Evolutionary conservation across 2,797 vertebrate species (phyloP).

Genomic region (Siniperca scherzeri): DNA sequence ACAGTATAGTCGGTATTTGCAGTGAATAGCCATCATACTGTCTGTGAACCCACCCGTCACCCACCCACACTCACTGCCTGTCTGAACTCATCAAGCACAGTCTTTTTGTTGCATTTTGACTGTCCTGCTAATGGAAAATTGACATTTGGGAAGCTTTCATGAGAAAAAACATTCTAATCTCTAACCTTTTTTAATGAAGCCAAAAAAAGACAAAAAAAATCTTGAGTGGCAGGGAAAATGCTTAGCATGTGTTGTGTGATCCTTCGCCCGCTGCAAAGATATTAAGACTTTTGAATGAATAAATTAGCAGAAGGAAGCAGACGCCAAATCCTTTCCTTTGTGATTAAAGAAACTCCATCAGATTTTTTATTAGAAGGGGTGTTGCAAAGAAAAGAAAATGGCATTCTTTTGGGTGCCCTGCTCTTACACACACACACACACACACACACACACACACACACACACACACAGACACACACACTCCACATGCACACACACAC

Average conservation of each 20-base stretch:
- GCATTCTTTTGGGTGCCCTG: constrained; percentile 45
- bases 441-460: constrained; percentile 9
- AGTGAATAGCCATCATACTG: not conserved
- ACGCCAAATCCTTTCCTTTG: constrained; percentile 73
- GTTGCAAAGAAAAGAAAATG: constrained; percentile 62
- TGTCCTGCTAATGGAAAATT: constrained; percentile 45
- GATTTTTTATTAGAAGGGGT: constrained; percentile 63
- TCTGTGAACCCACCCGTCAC: not conserved
- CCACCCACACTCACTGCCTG: not conserved
- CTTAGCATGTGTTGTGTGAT: constrained; percentile 71
- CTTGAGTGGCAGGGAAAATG: constrained; percentile 61
- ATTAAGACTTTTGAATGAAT: constrained; percentile 81
- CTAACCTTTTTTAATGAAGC: constrained; percentile 71
- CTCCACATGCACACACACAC: constrained; percentile 1
- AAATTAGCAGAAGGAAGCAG: constrained; percentile 75
- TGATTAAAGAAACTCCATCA: constrained; percentile 75
- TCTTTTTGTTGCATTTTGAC: constrained; percentile 41
- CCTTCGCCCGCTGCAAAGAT: constrained; percentile 67
- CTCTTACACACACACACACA: constrained; percentile 11
- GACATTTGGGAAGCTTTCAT: constrained; percentile 42
- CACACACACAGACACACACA: constrained; percentile 12
- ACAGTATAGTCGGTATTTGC: not conserved
- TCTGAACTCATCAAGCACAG: constrained; percentile 19
- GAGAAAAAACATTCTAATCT: constrained; percentile 44
- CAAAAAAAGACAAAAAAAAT: constrained; percentile 43